phyloP scores from a whole-genome alignment of 2,797 vertebrate species.

The Schizothorax lantsangensis region DNA sequence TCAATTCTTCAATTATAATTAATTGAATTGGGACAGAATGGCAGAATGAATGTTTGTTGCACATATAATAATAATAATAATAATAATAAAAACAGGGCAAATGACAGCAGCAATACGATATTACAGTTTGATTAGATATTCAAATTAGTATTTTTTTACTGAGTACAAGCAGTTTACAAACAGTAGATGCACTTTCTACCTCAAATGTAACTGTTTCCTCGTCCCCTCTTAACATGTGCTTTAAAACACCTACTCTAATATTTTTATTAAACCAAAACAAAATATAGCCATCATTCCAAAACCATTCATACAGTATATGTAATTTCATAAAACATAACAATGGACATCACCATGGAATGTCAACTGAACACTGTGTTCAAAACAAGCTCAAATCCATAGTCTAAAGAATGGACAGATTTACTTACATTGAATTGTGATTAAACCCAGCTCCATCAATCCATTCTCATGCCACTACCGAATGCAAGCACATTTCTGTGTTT shows the following conservation, averaged over 20 bases:
- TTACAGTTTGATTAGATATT: too few species aligned
- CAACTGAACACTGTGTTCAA: background rate
- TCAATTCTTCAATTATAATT: background rate
- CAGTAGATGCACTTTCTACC: too few species aligned
- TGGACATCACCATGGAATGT: background rate
- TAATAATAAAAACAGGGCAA: background rate
- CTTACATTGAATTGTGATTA: constrained; percentile 18
- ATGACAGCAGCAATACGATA: background rate
- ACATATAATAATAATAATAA: background rate
- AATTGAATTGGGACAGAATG: background rate
- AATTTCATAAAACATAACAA: background rate
- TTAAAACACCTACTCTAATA: too few species aligned
- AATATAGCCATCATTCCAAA: background rate
- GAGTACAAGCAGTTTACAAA: too few species aligned
- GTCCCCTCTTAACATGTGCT: too few species aligned
- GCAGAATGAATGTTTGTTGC: background rate
- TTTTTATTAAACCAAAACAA: too few species aligned
- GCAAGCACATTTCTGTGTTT: constrained; percentile 23
- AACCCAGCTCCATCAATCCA: background rate
- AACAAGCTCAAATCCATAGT: background rate
- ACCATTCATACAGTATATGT: background rate
- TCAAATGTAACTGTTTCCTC: too few species aligned
- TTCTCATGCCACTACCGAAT: background rate
- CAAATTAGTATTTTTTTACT: too few species aligned
- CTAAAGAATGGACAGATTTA: background rate